Conservation (phyloP, 2,797 vertebrate species). For the Rhynchonycteris naso region DNA sequence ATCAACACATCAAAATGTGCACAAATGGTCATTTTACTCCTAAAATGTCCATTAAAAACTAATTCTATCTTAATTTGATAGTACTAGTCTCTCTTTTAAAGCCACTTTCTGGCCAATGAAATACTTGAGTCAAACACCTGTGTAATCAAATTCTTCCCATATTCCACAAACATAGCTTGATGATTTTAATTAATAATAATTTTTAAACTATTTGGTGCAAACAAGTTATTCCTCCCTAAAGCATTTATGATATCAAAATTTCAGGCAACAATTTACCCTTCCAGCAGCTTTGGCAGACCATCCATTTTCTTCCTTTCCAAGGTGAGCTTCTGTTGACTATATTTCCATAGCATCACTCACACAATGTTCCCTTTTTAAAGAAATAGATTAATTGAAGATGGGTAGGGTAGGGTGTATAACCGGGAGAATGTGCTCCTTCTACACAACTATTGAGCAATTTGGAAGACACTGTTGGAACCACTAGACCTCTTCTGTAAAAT, state of each 20-base stretch:
- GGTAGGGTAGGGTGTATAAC: neutral
- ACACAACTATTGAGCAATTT: neutral
- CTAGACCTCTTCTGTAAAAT: neutral
- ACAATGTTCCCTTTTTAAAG: neutral
- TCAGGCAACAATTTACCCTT: conserved; percentile 22
- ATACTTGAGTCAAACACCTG: neutral
- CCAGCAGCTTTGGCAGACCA: neutral
- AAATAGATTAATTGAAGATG: conserved; percentile 27
- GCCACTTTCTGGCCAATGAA: neutral
- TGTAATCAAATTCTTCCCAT: conserved; percentile 20
- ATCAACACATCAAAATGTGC: neutral
- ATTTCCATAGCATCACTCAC: neutral
- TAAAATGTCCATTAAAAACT: neutral
- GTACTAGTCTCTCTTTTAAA: conserved; percentile 32
- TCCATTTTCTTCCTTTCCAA: neutral
- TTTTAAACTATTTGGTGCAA: conserved; percentile 13
- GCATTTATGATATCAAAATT: conserved; percentile 15
- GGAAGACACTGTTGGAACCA: neutral
- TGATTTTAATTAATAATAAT: conserved; percentile 49
- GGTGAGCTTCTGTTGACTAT: neutral
- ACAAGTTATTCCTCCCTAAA: neutral
- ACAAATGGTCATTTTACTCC: neutral
- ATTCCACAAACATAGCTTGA: neutral
- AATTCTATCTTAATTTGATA: neutral
- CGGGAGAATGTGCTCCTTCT: neutral